These are phyloP conservation scores for Eurytoma adleriae DNA, from an alignment of 2,888 invertebrate genomes.

Conservation along the genomic window DNA sequence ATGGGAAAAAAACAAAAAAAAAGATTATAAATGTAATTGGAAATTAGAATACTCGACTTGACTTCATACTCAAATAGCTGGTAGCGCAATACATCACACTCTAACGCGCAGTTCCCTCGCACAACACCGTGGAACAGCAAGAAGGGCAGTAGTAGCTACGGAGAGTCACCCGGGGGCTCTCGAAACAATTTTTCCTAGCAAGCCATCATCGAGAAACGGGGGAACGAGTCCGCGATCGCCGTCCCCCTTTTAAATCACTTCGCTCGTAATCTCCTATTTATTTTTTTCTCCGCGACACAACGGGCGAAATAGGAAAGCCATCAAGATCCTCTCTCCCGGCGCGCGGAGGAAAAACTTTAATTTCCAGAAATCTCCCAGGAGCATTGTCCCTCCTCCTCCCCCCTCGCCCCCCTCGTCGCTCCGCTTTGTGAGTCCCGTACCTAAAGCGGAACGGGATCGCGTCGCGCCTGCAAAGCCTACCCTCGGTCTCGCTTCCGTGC, in stretches of 20 bases:
- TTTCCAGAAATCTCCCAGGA: conserved; percentile 50
- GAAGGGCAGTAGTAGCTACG: neutral
- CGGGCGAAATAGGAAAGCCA: conserved; percentile 42
- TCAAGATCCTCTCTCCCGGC: conserved; percentile 4
- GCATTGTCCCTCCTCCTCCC: conserved; percentile 27
- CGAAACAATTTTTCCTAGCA: neutral
- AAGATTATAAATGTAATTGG: too few relatives aligned
- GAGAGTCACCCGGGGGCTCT: neutral
- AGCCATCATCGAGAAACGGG: neutral
- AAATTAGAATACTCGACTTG: too few relatives aligned
- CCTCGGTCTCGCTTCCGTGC: conserved; percentile 42
- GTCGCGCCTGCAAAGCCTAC: conserved; percentile 2
- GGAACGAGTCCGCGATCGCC: neutral
- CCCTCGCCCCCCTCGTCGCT: neutral
- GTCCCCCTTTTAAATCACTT: conserved; percentile 15
- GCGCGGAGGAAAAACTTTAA: conserved; percentile 44
- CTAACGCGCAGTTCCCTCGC: too few relatives aligned
- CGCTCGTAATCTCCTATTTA: conserved; percentile 27
- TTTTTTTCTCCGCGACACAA: neutral
- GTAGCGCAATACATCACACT: too few relatives aligned
- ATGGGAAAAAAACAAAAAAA: too few relatives aligned
- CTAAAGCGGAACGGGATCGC: conserved; percentile 12
- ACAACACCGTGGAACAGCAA: neutral
- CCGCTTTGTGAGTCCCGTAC: conserved; percentile 18
- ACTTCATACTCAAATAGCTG: too few relatives aligned